These are phyloP conservation scores for Chelon labrosus DNA, from an alignment of 2,797 vertebrate genomes.

Conservation along the genomic window DNA sequence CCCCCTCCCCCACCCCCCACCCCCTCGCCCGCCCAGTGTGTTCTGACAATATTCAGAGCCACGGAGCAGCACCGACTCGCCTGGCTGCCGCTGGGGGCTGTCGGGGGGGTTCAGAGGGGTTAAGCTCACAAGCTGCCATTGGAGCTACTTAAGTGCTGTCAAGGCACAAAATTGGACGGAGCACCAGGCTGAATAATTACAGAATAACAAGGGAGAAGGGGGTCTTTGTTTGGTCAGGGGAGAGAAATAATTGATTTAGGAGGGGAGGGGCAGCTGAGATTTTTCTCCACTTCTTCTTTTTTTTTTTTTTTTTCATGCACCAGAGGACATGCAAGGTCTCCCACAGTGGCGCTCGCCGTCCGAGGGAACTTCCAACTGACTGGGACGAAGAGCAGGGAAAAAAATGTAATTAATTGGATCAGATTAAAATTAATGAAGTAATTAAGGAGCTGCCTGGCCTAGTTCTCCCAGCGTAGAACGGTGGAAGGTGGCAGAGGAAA, in stretches of 20 bases:
- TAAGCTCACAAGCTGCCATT: conserved; percentile 58
- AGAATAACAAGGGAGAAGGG: conserved; percentile 69
- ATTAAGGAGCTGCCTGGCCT: conserved; percentile 84
- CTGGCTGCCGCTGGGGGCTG: conserved; percentile 11
- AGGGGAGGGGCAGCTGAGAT: conserved; percentile 25
- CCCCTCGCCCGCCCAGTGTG: background rate
- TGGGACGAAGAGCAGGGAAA: conserved; percentile 55
- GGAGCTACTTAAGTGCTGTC: conserved; percentile 73
- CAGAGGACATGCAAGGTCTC: conserved; percentile 82
- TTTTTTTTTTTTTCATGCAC: conserved; percentile 40
- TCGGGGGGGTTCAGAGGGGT: conserved; percentile 35
- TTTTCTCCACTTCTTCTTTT: no score
- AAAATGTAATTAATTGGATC: conserved; percentile 87
- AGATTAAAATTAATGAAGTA: conserved; percentile 90
- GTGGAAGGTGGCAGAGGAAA: background rate
- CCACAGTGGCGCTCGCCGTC: conserved; percentile 58
- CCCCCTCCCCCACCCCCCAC: no score
- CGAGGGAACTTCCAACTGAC: conserved; percentile 65
- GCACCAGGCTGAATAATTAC: conserved; percentile 75
- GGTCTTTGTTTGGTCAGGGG: conserved; percentile 79
- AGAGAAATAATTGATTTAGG: conserved; percentile 82
- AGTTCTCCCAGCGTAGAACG: conserved; percentile 60
- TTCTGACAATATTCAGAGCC: conserved; percentile 26
- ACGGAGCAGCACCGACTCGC: conserved; percentile 19
- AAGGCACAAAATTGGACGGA: conserved; percentile 66